Base-by-base conservation (phyloP, 2,888 invertebrate species). In the Latrodectus hesperus region DNA sequence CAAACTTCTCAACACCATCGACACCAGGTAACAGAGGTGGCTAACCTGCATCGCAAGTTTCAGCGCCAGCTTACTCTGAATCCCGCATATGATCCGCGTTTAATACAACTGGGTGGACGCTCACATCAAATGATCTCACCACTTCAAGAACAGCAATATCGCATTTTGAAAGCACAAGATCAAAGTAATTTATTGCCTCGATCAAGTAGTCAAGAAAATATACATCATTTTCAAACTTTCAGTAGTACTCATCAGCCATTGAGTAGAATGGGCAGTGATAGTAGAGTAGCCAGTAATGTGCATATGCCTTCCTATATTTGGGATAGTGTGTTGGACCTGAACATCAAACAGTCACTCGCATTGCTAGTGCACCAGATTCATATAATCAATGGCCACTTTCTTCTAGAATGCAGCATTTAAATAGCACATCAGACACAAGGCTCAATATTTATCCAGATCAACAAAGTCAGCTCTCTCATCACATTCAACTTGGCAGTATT, bases 61-160 rank as follows among this genome's bases (percentile, higher is more conserved):
- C 95, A 95, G 90, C 94, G 97, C 8, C 96, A 96, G 91, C 93
- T 96, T 72, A 96, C 96, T 16, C 92, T 97, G n/a, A 96, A 96
- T 92, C 96, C 96, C 0, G 93, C 93, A 26, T 95, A 95, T 90
- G 97, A 97, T 93, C 95, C 96, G 9, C 93, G 96, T 84, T 92
- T 95, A 77, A 93, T 93, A 91, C 93, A 91, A 51, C 84, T 90
- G 90, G 68, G 86, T 49, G 83, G 88, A 6, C 72, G 73, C 51
- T 68, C 86, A 9, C 85, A 77, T 14, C 73, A 81, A 38, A 60
- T 87, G 51, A 26, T 88, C 26, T 88, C 85, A 6, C 88, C 84
- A 14, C 82, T 79, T 6, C 74, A 71, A 67, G 87, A 84, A 78
- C 71, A 75, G 10, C 53, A 60, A 60, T 71, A 67, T 52, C 74